Evolutionary conservation across 2,888 invertebrate genomes (phyloP).

Genomic region (Lampropteryx suffumata): DNA sequence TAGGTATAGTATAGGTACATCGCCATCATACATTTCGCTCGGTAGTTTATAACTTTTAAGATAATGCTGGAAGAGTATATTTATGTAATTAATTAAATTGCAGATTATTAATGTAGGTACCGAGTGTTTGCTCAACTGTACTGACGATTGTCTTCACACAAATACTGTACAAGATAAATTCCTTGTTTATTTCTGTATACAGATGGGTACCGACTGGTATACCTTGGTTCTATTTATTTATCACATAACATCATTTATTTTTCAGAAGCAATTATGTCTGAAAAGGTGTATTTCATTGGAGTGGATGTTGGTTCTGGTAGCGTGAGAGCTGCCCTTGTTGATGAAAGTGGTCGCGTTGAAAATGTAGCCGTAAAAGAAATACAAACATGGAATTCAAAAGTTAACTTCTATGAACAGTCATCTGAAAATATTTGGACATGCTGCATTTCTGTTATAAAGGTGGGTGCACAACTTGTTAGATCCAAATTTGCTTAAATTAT

Average conservation of each 20-base stretch:
- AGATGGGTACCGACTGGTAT: too few relatives aligned
- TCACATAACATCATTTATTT: not conserved
- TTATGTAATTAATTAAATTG: too few relatives aligned
- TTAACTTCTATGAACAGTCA: conserved; percentile 94
- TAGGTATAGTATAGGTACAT: too few relatives aligned
- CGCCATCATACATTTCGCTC: too few relatives aligned
- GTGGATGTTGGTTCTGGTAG: conserved; percentile 98
- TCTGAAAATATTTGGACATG: conserved; percentile 94
- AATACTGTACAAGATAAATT: not conserved
- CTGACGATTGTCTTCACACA: too few relatives aligned
- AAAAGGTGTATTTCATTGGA: conserved; percentile 86
- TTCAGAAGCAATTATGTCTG: conserved; percentile 39
- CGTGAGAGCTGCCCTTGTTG: conserved; percentile 92
- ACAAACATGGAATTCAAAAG: conserved; percentile 89
- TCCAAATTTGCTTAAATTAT: too few relatives aligned
- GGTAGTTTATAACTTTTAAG: too few relatives aligned
- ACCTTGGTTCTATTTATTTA: too few relatives aligned
- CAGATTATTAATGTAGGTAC: too few relatives aligned
- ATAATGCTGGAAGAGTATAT: too few relatives aligned
- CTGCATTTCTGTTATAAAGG: conserved; percentile 89
- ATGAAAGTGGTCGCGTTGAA: conserved; percentile 85
- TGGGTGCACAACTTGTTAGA: conserved; percentile 67
- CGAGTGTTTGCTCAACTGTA: not conserved
- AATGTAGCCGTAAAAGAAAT: conserved; percentile 85
- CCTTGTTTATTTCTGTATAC: not conserved